A percentile compares a stretch with the other conserved stretches of the same genome.
Evolutionary conservation across 2,888 invertebrate species (phyloP).

Genomic region (Lithophane socia): DNA sequence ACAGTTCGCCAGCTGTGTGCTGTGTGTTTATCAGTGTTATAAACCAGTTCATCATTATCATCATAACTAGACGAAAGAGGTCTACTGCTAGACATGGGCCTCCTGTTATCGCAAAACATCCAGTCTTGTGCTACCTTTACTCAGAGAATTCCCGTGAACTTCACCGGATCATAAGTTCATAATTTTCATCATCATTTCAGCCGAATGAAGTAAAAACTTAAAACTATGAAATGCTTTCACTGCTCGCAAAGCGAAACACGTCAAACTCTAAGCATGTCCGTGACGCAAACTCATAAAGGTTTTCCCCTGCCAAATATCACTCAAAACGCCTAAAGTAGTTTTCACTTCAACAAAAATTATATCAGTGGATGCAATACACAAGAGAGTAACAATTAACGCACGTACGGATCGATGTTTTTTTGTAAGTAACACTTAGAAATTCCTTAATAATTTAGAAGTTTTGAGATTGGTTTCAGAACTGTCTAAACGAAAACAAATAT

Average conservation of each 20-base stretch:
- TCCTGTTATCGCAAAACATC: background rate
- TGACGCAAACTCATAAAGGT: too few species aligned
- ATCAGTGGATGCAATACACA: background rate
- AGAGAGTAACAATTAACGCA: background rate
- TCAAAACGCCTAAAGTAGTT: too few species aligned
- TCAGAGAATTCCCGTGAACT: background rate
- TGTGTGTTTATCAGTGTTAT: background rate
- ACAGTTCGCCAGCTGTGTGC: background rate
- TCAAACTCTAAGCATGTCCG: too few species aligned
- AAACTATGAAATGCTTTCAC: too few species aligned
- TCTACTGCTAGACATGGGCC: background rate
- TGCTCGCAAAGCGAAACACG: too few species aligned
- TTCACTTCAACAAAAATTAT: background rate
- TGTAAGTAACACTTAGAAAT: constrained; percentile 6
- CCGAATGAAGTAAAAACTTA: too few species aligned
- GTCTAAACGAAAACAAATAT: constrained; percentile 23
- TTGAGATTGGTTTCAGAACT: constrained; percentile 21
- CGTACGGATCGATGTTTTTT: background rate
- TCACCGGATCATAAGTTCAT: background rate
- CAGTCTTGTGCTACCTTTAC: background rate
- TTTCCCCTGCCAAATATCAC: too few species aligned
- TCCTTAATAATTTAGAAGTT: constrained; percentile 8
- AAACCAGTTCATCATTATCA: background rate
- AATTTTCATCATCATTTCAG: too few species aligned
- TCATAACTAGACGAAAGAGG: background rate